Base-by-base conservation (phyloP, 53 echinoderm and acorn worm species). In the Astropecten irregularis region DNA sequence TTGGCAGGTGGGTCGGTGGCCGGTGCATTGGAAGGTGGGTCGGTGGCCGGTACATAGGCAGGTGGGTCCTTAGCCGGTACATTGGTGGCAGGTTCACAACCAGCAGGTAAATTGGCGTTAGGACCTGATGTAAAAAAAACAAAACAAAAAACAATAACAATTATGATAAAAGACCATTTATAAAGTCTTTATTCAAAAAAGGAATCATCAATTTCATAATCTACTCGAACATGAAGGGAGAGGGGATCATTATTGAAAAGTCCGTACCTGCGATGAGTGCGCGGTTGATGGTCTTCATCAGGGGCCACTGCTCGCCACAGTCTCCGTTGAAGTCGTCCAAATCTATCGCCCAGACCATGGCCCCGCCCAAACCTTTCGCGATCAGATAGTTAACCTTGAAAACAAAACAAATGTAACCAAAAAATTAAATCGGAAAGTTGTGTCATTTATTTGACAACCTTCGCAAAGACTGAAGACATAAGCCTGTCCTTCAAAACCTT, bases 311-410 rank as follows among this genome's bases (percentile, higher is more conserved):
- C 39, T 82, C 58, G 25, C 87, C 81, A 29, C 54, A 68, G 34
- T 31, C 44, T 1, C 83, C 88, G 25, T 58, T 49, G 55, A 61
- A 88, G 42, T 88, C 88, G 68, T 88, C 88, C 8, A 88, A 39
- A 60, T 88, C 88, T 4, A 87, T 18, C 8, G 87, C 81, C 87
- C 87, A 87, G 8, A 83, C 73, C 83, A 88, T 82, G 20, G 66
- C 72, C 23, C 88, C 82, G 16, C 88, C 73, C 66, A 87, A 53
- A 9, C 62, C 48, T 23, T 58, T 68, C 20, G 40, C 18, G 59
- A 44, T 81, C 70, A 87, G 16, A 49, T 18, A 87, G 47, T 81
- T 46, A 29, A 87, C 69, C 87, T 87, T 51, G 13, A 32, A 31
- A 42, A 70, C 10, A 69, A 33, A n/a, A 19, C 0, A 0, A 49